Conservation (phyloP, 2,888 invertebrate genomes). For the Scaptodrosophila latifasciaeformis region DNA sequence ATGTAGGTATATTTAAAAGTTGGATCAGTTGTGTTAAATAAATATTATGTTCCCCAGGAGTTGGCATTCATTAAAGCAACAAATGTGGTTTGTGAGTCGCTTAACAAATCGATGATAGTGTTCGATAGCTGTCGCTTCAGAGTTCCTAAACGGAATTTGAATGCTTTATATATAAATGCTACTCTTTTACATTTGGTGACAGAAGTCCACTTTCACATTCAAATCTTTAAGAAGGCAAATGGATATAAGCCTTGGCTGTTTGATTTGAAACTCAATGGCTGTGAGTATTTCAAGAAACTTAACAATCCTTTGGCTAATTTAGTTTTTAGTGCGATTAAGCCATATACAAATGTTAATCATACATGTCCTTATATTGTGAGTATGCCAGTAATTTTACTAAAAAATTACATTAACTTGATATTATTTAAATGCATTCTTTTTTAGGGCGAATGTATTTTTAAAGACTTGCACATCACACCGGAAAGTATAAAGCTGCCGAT, state of each 20-base stretch:
- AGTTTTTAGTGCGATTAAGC: conserved; percentile 6
- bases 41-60: too few relatives aligned
- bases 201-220: neutral
- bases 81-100: conserved; percentile 18
- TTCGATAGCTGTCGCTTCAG: conserved; percentile 10
- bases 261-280: conserved; percentile 8
- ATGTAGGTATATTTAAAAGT: too few relatives aligned
- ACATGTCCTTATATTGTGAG: conserved; percentile 29
- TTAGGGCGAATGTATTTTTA: too few relatives aligned
- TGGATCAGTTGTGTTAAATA: too few relatives aligned
- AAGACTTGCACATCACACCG: too few relatives aligned
- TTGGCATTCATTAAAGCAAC: conserved; percentile 23
- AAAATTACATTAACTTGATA: too few relatives aligned
- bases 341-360: conserved; percentile 20
- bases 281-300: conserved; percentile 6
- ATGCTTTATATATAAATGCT: neutral
- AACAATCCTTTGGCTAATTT: conserved; percentile 1
- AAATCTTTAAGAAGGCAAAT: conserved; percentile 16
- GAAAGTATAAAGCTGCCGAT: too few relatives aligned
- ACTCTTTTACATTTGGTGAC: neutral
- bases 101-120: conserved; percentile 18
- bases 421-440: too few relatives aligned
- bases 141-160: conserved; percentile 17
- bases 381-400: too few relatives aligned
- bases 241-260: conserved; percentile 26